phyloP scores from a whole-genome alignment of 2,888 invertebrate species.

The Argyresthia goedartella region DNA sequence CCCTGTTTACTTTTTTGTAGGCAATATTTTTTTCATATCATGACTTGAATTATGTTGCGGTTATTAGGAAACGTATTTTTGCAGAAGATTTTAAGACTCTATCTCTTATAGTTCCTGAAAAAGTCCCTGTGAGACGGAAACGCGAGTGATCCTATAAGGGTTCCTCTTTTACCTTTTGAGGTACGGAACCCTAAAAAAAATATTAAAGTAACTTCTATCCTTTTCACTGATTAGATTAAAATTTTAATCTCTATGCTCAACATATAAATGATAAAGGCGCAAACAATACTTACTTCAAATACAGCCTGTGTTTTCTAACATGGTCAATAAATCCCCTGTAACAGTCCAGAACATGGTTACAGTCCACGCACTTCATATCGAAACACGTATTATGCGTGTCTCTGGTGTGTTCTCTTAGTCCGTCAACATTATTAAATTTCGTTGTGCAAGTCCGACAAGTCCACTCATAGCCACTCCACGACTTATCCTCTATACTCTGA shows the following conservation, averaged over 20 bases:
- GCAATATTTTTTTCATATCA: no score
- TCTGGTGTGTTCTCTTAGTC: constrained; percentile 58
- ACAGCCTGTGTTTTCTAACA: constrained; percentile 60
- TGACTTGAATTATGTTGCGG: no score
- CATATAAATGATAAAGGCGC: no score
- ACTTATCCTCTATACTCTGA: not conserved
- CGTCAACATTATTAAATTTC: not conserved
- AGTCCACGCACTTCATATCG: constrained; percentile 68
- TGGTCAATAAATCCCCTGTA: constrained; percentile 70
- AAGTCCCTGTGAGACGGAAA: no score
- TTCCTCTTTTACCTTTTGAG: no score
- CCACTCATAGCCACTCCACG: not conserved
- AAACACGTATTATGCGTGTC: constrained; percentile 60
- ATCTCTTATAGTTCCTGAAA: no score
- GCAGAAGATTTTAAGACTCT: no score
- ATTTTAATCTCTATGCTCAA: not conserved
- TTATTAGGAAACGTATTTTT: no score
- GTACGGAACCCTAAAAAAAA: not conserved
- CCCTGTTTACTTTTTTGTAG: no score
- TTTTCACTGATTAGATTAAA: not conserved
- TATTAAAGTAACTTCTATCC: not conserved
- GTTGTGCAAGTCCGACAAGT: not conserved
- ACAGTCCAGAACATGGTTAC: constrained; percentile 69
- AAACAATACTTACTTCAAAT: constrained; percentile 38
- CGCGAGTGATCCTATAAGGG: no score